Conservation (phyloP, 2,888 invertebrate genomes). For the Tanypteryx hageni region DNA sequence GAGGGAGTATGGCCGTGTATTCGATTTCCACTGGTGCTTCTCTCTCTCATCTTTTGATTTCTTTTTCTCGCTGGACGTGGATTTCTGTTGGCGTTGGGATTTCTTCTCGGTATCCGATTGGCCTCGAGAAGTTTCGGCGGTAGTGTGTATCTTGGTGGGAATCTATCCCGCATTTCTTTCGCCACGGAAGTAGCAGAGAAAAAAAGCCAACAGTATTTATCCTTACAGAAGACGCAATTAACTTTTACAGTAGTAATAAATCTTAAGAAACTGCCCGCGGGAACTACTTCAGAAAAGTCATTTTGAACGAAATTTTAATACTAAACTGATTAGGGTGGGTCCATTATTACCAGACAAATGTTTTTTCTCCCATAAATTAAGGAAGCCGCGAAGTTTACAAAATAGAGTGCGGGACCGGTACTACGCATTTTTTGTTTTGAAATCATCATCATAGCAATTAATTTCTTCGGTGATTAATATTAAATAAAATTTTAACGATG, state of each 20-base stretch:
- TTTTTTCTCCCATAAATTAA: no score
- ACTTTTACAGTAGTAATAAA: background rate
- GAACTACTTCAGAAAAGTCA: background rate
- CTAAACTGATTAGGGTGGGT: no score
- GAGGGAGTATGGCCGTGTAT: constrained; percentile 1
- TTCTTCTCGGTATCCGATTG: constrained; percentile 45
- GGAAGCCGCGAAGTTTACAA: no score
- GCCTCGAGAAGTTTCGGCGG: constrained; percentile 17
- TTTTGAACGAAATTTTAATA: no score
- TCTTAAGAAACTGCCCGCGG: background rate
- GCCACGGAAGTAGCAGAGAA: constrained; percentile 1
- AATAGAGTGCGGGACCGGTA: no score
- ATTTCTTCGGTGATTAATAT: no score
- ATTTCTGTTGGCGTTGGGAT: constrained; percentile 43
- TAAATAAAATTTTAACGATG: no score
- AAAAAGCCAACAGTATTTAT: background rate
- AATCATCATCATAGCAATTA: no score
- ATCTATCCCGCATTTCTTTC: background rate
- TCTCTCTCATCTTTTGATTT: background rate
- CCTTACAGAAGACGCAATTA: background rate
- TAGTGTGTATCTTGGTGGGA: constrained; percentile 22
- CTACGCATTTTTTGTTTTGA: no score
- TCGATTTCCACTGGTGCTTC: background rate
- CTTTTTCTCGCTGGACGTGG: background rate
- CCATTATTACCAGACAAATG: no score